Conservation (phyloP, 30 jellyfish, hydroid and myxozoan genomes). For the Morbakka virulenta region DNA sequence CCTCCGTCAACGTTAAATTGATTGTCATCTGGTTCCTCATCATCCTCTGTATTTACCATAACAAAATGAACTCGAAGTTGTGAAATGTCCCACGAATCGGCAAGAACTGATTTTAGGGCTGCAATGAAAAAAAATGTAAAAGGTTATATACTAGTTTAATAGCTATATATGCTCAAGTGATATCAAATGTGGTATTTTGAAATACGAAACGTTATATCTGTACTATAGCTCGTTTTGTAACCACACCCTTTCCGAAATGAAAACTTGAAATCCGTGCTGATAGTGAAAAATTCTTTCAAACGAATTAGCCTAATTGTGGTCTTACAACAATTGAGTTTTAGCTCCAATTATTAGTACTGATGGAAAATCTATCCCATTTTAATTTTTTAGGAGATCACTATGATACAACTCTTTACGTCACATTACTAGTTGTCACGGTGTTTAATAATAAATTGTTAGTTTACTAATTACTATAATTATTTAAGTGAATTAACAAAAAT, state of each 20-base stretch:
- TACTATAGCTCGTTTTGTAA: too few species aligned
- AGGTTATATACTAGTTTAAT: not conserved
- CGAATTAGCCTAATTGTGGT: not conserved
- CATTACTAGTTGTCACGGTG: too few species aligned
- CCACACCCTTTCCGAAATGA: too few species aligned
- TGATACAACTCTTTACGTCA: too few species aligned
- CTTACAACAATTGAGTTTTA: not conserved
- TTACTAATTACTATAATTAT: too few species aligned
- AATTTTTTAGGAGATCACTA: too few species aligned
- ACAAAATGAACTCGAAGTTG: slow-evolving; percentile 69
- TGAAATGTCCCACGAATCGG: slow-evolving; percentile 64
- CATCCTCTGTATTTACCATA: slow-evolving; percentile 95
- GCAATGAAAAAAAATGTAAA: not conserved
- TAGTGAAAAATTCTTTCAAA: not conserved
- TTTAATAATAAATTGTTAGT: too few species aligned
- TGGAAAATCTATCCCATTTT: too few species aligned
- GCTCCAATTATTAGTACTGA: too few species aligned
- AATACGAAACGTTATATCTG: too few species aligned
- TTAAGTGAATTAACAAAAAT: too few species aligned
- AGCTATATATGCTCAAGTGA: not conserved
- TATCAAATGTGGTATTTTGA: not conserved
- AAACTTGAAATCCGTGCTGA: too few species aligned
- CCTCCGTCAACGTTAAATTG: slow-evolving; percentile 91
- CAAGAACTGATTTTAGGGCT: slow-evolving; percentile 84
- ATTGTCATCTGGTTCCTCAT: slow-evolving; percentile 90